These are phyloP conservation scores for Cebus imitator DNA, from an alignment of 2,113 vertebrate genomes.

Conservation along the genomic window DNA sequence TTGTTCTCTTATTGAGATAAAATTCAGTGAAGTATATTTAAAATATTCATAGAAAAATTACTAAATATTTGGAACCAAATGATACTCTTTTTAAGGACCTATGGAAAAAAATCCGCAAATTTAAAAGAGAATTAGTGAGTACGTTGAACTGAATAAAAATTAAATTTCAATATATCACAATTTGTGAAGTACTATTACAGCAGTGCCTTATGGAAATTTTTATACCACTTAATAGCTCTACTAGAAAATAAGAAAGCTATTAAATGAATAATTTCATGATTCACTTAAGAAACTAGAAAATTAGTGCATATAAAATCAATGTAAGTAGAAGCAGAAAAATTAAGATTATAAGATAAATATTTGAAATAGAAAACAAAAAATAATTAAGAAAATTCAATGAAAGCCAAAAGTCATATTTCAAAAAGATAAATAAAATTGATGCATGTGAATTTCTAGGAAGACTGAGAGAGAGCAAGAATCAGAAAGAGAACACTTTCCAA, in stretches of 20 bases:
- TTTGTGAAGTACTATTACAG: background rate
- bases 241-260: background rate
- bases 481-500: background rate
- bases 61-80: too few species aligned
- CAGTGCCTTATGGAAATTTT: background rate
- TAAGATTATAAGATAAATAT: background rate
- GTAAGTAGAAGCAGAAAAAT: background rate
- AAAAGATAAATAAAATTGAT: too few species aligned
- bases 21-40: background rate
- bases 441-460: background rate
- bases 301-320: background rate
- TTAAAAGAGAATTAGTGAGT: background rate
- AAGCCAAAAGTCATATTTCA: background rate
- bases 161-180: background rate
- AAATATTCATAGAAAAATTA: background rate
- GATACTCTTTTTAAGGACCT: background rate
- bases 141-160: background rate
- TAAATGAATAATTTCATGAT: background rate
- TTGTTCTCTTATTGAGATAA: background rate
- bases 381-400: background rate
- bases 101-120: background rate
- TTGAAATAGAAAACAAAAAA: background rate
- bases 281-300: background rate
- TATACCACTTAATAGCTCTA: background rate
- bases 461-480: background rate